These are phyloP conservation scores for Karalla daura DNA, from an alignment of 2,797 vertebrate species.

Conservation along the genomic window DNA sequence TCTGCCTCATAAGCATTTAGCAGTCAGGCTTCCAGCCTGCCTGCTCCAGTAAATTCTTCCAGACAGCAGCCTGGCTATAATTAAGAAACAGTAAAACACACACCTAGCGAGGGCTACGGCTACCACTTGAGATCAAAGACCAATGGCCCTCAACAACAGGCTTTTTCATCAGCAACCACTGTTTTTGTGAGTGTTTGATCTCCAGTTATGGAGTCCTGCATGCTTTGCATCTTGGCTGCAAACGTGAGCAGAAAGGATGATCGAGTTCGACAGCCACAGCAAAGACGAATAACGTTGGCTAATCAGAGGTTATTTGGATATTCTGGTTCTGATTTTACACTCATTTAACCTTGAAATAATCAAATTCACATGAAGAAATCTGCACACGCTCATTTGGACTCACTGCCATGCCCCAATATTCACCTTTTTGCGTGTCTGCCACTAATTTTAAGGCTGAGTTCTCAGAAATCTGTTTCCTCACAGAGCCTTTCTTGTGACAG, in stretches of 20 bases:
- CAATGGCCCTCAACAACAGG: slow-evolving; percentile 43
- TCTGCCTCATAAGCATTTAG: slow-evolving; percentile 70
- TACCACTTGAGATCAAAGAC: slow-evolving; percentile 81
- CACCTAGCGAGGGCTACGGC: slow-evolving; percentile 70
- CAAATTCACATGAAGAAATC: not conserved
- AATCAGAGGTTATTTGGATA: not conserved
- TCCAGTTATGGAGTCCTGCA: slow-evolving; percentile 5
- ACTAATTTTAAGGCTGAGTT: too few relatives aligned
- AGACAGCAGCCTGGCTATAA: slow-evolving; percentile 80
- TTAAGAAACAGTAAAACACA: slow-evolving; percentile 82
- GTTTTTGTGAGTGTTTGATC: slow-evolving; percentile 62
- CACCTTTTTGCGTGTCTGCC: too few relatives aligned
- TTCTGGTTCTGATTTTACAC: not conserved
- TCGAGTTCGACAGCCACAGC: not conserved
- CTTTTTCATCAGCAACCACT: slow-evolving; percentile 64
- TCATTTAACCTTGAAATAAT: not conserved
- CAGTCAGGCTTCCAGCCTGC: slow-evolving; percentile 40
- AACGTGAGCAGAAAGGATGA: not conserved
- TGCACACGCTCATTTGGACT: rapidly evolving
- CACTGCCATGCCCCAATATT: not conserved
- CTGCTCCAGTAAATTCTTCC: slow-evolving; percentile 74
- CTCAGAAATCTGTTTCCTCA: too few relatives aligned
- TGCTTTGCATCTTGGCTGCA: slow-evolving; percentile 21
- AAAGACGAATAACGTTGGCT: too few relatives aligned
- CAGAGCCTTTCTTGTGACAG: too few relatives aligned